Base-by-base conservation (phyloP, 2,888 invertebrate genomes). In the Laothoe populi region DNA sequence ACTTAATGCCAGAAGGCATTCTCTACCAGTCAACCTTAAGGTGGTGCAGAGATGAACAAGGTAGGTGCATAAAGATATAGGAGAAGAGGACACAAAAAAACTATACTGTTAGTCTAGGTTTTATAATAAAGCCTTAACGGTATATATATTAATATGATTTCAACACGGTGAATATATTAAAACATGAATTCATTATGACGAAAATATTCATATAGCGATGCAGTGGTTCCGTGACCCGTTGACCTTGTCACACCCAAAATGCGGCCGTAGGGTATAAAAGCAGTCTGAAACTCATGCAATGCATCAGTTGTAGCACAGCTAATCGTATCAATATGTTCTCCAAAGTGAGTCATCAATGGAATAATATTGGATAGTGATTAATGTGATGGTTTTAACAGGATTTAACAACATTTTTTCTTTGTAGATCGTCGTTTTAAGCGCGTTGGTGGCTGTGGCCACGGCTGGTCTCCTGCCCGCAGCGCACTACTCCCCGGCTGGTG, bases 201-300 rank as follows among this genome's bases (percentile, higher is more conserved):
- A 53, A 35, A 53, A 53, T 35, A 53, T 53, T 53, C 19, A 53
- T 53, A 53, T 11, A 35, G 31, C 4, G 53, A 53, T 53, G 53
- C 53, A 53, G 53, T 53, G 4, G 19, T 53, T 35, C 31, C 35
- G 35, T 83, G 84, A 87, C 88, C 85, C 78, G 88, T 79, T 77
- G 82, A 82, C 88, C 88, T 88, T 83, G 87, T 79, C 79, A 68
- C 82, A 69, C 83, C 84, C 82, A 77, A 87, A 84, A 79, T 74
- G 68, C 75, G 73, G 69, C 66, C 72, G 73, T 74, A 63, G 63
- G 68, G 74, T 89, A 89, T 89, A 89, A 76, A 90, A 87, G 80
- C 72, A 64, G 69, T 72, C 67, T 67, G 73, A 73, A 70, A 70
- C 69, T 73, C 67, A 70, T 71, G 71, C 61, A 73, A 68, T 78